A percentile compares a stretch with the other conserved stretches of the same genome.
phyloP scores from a whole-genome alignment of 2,888 invertebrate species.

The Diabrotica balteata region DNA sequence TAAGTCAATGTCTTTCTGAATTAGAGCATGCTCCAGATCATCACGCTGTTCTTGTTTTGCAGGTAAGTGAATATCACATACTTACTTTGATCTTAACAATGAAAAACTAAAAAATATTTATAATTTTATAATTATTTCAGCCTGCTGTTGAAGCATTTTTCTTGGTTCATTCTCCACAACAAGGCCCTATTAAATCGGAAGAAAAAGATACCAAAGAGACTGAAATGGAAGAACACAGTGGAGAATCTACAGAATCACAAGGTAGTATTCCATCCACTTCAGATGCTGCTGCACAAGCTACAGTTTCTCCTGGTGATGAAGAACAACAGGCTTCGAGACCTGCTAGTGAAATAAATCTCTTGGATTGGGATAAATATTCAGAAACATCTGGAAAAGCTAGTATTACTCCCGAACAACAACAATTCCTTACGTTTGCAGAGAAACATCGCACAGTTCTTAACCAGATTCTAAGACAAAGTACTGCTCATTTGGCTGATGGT shows the following conservation, averaged over 20 bases:
- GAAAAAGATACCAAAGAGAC: constrained; percentile 39
- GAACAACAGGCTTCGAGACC: constrained; percentile 17
- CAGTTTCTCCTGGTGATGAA: constrained; percentile 5
- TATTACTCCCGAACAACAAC: constrained; percentile 68
- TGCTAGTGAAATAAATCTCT: constrained; percentile 17
- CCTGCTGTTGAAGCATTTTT: constrained; percentile 92
- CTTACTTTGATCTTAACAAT: no score
- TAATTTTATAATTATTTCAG: constrained; percentile 48
- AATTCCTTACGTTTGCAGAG: constrained; percentile 85
- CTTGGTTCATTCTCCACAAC: constrained; percentile 78
- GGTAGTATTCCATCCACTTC: constrained; percentile 16
- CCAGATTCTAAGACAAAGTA: constrained; percentile 84
- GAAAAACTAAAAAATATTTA: no score
- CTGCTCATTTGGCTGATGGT: constrained; percentile 80
- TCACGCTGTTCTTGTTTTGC: constrained; percentile 85
- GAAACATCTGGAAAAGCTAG: constrained; percentile 21
- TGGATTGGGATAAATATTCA: constrained; percentile 26
- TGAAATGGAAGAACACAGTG: constrained; percentile 26
- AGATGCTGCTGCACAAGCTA: constrained; percentile 16
- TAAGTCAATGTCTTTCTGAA: constrained; percentile 80
- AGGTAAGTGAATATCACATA: constrained; percentile 56
- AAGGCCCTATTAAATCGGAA: constrained; percentile 53
- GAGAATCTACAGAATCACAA: constrained; percentile 30
- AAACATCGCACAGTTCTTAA: constrained; percentile 87
- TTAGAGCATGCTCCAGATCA: constrained; percentile 85